Percentiles rank a stretch among this genome's conserved stretches.
These are phyloP conservation scores for Piprites chloris DNA, from an alignment of 2,113 vertebrate genomes.

Conservation along the genomic window DNA sequence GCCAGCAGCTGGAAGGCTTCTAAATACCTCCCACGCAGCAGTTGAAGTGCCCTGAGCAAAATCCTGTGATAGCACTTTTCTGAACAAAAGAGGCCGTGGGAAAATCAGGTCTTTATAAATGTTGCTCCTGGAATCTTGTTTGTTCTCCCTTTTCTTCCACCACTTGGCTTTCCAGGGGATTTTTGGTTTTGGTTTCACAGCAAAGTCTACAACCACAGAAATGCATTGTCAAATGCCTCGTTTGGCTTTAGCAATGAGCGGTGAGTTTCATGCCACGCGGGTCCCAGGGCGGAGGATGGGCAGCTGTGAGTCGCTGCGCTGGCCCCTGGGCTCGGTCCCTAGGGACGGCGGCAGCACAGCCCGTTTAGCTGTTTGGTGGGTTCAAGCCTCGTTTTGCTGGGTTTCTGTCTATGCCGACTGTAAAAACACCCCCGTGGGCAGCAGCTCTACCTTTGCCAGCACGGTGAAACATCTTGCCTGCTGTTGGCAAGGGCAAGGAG, in stretches of 20 bases:
- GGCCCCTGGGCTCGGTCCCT: background rate
- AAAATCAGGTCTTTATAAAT: background rate
- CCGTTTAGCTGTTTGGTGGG: background rate
- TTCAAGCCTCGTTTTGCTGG: background rate
- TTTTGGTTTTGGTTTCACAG: conserved; percentile 3
- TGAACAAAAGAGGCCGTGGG: background rate
- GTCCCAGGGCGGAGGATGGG: fast-evolving
- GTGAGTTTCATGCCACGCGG: background rate
- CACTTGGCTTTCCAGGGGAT: background rate
- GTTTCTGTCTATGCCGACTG: background rate
- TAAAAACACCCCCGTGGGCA: background rate
- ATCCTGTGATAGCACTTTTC: background rate
- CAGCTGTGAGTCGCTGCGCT: fast-evolving
- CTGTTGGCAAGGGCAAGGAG: background rate
- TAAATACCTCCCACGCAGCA: background rate
- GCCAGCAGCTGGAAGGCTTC: background rate
- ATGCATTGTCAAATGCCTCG: background rate
- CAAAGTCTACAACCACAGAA: background rate
- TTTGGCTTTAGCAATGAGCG: background rate
- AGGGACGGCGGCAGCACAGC: background rate
- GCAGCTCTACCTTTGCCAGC: background rate
- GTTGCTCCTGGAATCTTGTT: background rate
- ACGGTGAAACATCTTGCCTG: background rate
- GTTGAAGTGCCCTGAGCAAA: background rate
- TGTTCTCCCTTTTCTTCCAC: background rate